phyloP scores from a whole-genome alignment of 1,140 invertebrate genomes.

The Dysdera silvatica region DNA sequence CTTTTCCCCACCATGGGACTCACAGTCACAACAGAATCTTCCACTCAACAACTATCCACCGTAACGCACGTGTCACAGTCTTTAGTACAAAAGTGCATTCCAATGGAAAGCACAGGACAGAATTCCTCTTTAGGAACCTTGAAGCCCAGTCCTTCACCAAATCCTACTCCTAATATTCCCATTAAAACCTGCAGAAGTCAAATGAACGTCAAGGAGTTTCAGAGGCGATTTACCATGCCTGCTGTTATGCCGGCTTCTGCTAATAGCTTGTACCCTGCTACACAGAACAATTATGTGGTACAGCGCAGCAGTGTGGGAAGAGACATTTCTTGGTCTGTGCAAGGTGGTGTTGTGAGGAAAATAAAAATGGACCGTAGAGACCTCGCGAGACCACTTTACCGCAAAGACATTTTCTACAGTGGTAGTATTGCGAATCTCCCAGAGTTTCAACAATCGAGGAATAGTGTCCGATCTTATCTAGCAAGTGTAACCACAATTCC shows the following conservation, averaged over 20 bases:
- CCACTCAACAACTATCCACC: background rate
- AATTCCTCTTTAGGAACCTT: too few relatives aligned
- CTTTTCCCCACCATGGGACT: background rate
- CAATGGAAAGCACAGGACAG: too few relatives aligned
- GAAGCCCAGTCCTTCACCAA: too few relatives aligned
- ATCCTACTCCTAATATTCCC: background rate
- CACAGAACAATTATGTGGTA: constrained; percentile 9
- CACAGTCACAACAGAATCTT: background rate
- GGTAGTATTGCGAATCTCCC: constrained; percentile 84
- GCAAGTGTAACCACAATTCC: constrained; percentile 66
- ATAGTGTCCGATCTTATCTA: constrained; percentile 71
- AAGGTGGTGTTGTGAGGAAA: constrained; percentile 6
- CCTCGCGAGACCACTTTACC: constrained; percentile 79
- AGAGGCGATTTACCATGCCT: constrained; percentile 22
- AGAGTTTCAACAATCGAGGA: constrained; percentile 78
- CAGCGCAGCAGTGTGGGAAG: background rate
- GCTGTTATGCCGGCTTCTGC: constrained; percentile 9
- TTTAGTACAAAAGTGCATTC: background rate
- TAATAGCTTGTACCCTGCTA: background rate
- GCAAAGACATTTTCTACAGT: constrained; percentile 97
- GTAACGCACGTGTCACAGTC: background rate
- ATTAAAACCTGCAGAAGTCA: constrained; percentile 15
- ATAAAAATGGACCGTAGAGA: constrained; percentile 41
- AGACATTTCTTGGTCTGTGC: constrained; percentile 2
- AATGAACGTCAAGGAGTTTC: constrained; percentile 21